These are phyloP conservation scores for Marmota monax DNA, from an alignment of 2,113 vertebrate genomes.

Conservation along the genomic window DNA sequence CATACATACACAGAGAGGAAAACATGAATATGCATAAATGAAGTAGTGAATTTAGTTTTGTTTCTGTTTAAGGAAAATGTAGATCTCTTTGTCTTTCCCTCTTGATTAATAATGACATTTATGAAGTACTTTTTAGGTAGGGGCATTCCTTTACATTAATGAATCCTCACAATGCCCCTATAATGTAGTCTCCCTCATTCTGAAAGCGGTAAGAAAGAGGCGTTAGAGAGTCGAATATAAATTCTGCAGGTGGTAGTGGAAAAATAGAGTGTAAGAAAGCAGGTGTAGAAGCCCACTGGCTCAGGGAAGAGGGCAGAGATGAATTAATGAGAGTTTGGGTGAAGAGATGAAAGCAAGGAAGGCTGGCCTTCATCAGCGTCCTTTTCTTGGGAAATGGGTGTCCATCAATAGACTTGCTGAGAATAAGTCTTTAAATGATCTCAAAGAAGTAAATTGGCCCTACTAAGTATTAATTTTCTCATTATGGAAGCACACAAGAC, in stretches of 20 bases:
- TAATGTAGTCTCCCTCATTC: background rate
- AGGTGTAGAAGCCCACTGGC: background rate
- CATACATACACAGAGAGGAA: background rate
- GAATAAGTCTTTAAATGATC: background rate
- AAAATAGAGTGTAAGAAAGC: background rate
- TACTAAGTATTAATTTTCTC: too few relatives aligned
- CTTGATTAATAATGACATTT: background rate
- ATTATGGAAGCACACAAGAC: background rate
- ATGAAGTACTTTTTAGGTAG: background rate
- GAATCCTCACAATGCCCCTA: background rate
- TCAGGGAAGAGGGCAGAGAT: background rate
- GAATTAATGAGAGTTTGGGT: background rate
- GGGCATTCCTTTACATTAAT: background rate
- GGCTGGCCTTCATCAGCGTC: background rate
- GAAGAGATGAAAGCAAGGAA: background rate
- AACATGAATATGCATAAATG: background rate
- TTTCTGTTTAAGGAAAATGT: background rate
- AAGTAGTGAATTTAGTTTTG: background rate
- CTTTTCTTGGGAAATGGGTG: background rate
- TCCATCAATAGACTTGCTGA: constrained; percentile 26
- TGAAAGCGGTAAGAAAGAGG: background rate
- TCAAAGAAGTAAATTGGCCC: too few relatives aligned
- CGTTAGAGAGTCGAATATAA: background rate
- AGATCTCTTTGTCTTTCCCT: background rate
- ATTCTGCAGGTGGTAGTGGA: background rate